Evolutionary conservation across 2,797 vertebrate species (phyloP), one percentile per base, ranked within the genome.

Genomic region (Gymnoscopelus braueri): DNA sequence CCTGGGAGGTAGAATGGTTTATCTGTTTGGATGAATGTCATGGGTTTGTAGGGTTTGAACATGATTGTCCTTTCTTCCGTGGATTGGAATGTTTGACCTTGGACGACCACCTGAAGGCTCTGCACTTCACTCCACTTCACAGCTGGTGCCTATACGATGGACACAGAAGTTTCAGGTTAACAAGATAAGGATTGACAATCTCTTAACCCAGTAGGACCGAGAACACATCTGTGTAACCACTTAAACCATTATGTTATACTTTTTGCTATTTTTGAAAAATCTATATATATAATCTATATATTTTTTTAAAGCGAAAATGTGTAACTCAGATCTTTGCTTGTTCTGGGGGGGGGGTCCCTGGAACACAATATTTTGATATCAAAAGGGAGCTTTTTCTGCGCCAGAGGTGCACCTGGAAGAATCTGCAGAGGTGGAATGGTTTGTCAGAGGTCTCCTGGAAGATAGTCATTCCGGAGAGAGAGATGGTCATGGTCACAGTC

Each of bases 1-100:
- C 79, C 93, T 0, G 95, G 95, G 61, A 94, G 95, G 89, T 97
- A 98, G 89, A 96, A 91, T 3, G 96, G 92, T 88, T 97, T 98
- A 80, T 97, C 96, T 0, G 96, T 96, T 83, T 97, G 96, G 57
- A 96, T 0, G 47, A 97, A 96, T 13, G 92, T 85, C 66, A 91
- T 47, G 15, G 84, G 90, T 0, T 82, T 6, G 35, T 85, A 65
- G 4, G 77, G 70, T 84, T 72, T 83, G 61, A 96, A 72, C 71
- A 93, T 3, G 60, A 98, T 91, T 0, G 81, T 93, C 24, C 85
- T 94, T 39, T 80, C 80, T 49, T 89, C 92, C 14, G 3, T 89
- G 57, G 95, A 94, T n/a, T 84, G 65, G 60, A 95, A 91, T 0
- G 81, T 90, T 3, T 58, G 0, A 1, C 96, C 96, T 62, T 63